These are phyloP conservation scores for Nanorana parkeri DNA, from an alignment of 2,113 vertebrate species.

Conservation along the genomic window DNA sequence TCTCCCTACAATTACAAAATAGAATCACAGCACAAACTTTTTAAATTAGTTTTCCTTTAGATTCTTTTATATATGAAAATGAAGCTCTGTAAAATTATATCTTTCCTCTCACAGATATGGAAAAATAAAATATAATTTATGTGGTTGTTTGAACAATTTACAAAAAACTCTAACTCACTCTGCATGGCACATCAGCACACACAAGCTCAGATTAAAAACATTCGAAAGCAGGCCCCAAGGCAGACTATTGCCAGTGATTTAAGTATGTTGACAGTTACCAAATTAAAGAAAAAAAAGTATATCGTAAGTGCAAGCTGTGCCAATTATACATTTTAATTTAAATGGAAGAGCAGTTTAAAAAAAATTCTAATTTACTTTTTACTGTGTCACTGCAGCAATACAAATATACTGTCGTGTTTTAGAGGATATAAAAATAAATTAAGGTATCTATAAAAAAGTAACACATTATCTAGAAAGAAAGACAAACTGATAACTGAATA, in stretches of 20 bases:
- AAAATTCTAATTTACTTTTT: slow-evolving; percentile 13
- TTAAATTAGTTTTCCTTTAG: slow-evolving; percentile 23
- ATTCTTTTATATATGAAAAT: neutral
- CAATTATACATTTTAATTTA: slow-evolving; percentile 39
- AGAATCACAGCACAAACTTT: slow-evolving; percentile 26
- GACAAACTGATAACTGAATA: neutral
- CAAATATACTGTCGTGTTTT: slow-evolving; percentile 8
- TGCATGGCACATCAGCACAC: slow-evolving; percentile 12
- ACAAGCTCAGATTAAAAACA: neutral
- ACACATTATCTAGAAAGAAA: neutral
- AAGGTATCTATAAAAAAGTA: slow-evolving; percentile 9
- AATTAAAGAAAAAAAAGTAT: neutral
- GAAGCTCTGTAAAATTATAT: slow-evolving; percentile 30
- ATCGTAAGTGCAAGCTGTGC: slow-evolving; percentile 1
- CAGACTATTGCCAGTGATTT: neutral
- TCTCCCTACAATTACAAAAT: slow-evolving; percentile 5
- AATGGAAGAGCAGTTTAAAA: neutral
- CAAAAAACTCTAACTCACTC: neutral
- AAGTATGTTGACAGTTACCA: slow-evolving; percentile 1
- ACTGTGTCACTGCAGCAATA: slow-evolving; percentile 13
- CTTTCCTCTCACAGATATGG: slow-evolving; percentile 37
- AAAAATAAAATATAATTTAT: slow-evolving; percentile 36
- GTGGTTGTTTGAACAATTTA: slow-evolving; percentile 22
- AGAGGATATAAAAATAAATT: slow-evolving; percentile 14
- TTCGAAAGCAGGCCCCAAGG: neutral